Evolutionary conservation across 2,797 vertebrate genomes (phyloP), one percentile per base, ranked within the genome.

Genomic region (Liparis tanakae): DNA sequence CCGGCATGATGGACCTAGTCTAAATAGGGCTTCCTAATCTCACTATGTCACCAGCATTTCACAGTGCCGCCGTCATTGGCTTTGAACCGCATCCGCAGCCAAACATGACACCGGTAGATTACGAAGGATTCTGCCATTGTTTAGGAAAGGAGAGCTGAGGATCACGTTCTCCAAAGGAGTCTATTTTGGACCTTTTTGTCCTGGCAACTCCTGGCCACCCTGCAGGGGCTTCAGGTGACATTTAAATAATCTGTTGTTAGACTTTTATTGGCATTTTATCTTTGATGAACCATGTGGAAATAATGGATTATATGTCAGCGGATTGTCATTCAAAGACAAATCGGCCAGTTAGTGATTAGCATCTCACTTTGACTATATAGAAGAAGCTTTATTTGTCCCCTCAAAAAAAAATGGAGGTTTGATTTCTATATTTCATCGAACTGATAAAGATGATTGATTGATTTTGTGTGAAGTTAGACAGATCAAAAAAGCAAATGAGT

Each of bases 141-240:
- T 88, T 58, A 33, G 57, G 4, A 34, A 79, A 71, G 43, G 9
- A 54, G 69, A 78, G 62, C 74, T 15, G 71, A 72, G 84, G 78
- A 82, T 91, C 75, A 72, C 36, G 25, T 85, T 88, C 76, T 84
- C 69, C 70, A 76, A 75, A 80, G 73, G 57, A 56, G 51, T 86
- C 90, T 94, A 93, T 94, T 94, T 93, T 72, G n/a, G 75, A 88
- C 79, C 73, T 54, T 66, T 86, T 67, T 83, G 48, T 80, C 75
- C 80, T 44, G 68, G 86, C 65, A 83, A 78, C 74, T 82, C 62
- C 37, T 36, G 63, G 67, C 53, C 69, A 53, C 12, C 37, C 66
- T 60, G 51, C 13, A 0, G 56, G 30, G 59, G 55, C 59, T 72
- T 50, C 20, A 75, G 13, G 77, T 65, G 25, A 54, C 70, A 82